phyloP scores from a whole-genome alignment of 2,888 invertebrate genomes.

The Amphipyra berbera region DNA sequence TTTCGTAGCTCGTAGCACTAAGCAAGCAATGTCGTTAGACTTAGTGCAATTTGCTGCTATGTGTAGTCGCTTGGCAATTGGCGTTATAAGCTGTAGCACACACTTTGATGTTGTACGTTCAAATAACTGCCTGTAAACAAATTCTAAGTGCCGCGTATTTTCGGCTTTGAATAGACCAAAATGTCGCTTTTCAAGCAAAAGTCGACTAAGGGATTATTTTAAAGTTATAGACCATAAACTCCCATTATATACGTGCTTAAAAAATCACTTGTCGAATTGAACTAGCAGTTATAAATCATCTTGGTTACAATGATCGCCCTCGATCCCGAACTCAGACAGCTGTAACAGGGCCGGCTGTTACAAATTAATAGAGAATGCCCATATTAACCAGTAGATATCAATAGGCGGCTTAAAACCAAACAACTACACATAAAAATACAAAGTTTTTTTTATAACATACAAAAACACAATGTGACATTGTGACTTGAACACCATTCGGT shows the following conservation, averaged over 20 bases:
- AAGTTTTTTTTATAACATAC: constrained; percentile 37
- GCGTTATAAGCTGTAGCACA: constrained; percentile 42
- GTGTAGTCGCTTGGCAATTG: constrained; percentile 51
- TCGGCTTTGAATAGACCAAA: constrained; percentile 1
- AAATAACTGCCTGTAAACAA: constrained; percentile 28
- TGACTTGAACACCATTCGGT: constrained; percentile 73
- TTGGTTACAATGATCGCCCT: too few species aligned
- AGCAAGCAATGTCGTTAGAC: constrained; percentile 57
- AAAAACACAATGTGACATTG: constrained; percentile 70
- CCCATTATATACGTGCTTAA: too few species aligned
- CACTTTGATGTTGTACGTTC: constrained; percentile 37
- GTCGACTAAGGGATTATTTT: background rate
- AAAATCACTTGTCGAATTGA: too few species aligned
- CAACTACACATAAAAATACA: too few species aligned
- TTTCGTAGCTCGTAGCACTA: constrained; percentile 57
- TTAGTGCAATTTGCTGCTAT: constrained; percentile 57
- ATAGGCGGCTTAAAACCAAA: too few species aligned
- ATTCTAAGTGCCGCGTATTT: constrained; percentile 6
- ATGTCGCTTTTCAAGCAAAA: background rate
- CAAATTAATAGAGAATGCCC: too few species aligned
- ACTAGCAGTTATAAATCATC: too few species aligned
- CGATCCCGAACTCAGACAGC: too few species aligned
- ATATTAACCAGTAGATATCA: too few species aligned
- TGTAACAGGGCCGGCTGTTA: too few species aligned
- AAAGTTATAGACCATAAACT: too few species aligned